Evolutionary conservation across 2,888 invertebrate species (phyloP).

Genomic region (Invenusta paracnida): DNA sequence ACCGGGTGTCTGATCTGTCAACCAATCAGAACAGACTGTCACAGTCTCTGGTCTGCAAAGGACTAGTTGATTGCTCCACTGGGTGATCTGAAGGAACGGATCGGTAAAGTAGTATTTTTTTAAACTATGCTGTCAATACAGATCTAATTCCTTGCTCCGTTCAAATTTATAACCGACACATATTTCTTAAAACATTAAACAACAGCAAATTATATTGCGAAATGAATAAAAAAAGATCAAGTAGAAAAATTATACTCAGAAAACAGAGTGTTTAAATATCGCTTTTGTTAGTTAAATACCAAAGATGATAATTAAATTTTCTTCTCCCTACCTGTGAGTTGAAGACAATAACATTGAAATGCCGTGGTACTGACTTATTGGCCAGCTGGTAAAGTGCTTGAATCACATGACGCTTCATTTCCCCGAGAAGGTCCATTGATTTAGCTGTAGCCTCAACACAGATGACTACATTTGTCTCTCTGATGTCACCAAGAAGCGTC

Average conservation of each 20-base stretch:
- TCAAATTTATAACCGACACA: too few species aligned
- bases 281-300: too few species aligned
- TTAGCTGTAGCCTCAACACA: conserved; percentile 60
- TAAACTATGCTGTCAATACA: too few species aligned
- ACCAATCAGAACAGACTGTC: conserved; percentile 56
- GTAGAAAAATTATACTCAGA: too few species aligned
- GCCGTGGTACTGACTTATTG: conserved; percentile 48
- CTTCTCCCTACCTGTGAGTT: conserved; percentile 54
- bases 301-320: too few species aligned
- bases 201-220: too few species aligned
- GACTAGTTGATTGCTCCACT: conserved; percentile 59
- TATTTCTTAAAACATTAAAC: too few species aligned
- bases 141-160: too few species aligned
- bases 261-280: too few species aligned
- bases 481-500: conserved; percentile 55
- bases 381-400: conserved; percentile 53
- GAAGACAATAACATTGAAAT: conserved; percentile 59
- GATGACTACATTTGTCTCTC: conserved; percentile 57
- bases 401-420: conserved; percentile 57
- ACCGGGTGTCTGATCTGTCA: conserved; percentile 49
- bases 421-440: conserved; percentile 56
- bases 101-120: too few species aligned
- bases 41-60: conserved; percentile 58
- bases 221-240: too few species aligned
- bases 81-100: too few species aligned